Evolutionary conservation across 2,888 invertebrate species (phyloP).

Genomic region (Tridacna gigas): DNA sequence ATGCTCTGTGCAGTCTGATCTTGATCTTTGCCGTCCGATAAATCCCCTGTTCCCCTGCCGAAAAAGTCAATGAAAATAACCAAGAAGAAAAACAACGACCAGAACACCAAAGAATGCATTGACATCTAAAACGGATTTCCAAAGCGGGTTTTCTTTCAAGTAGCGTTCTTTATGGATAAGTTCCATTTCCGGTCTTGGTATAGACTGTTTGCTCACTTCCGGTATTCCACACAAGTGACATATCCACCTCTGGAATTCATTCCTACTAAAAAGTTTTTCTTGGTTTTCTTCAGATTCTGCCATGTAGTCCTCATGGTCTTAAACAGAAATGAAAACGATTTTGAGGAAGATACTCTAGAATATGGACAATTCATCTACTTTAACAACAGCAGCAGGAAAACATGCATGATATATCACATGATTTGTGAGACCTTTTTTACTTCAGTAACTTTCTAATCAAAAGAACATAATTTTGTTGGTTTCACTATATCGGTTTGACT

Average conservation of each 20-base stretch:
- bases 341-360: no score
- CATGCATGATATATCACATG: no score
- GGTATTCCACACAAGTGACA: constrained; percentile 51
- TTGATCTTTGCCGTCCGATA: neutral
- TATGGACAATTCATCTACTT: no score
- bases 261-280: neutral
- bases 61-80: constrained; percentile 57
- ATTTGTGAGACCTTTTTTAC: no score
- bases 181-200: neutral
- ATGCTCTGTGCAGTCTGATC: no score
- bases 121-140: constrained; percentile 55
- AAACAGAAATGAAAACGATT: neutral
- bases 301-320: constrained; percentile 10
- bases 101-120: constrained; percentile 61
- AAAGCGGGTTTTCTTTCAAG: constrained; percentile 49
- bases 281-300: neutral
- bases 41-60: neutral
- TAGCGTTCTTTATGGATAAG: constrained; percentile 36
- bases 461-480: no score
- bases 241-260: constrained; percentile 6
- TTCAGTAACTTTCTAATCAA: no score
- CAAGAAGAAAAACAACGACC: constrained; percentile 58
- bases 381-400: no score
- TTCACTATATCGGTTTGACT: no score
- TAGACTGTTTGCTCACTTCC: neutral